Evolutionary conservation across 2,888 invertebrate species (phyloP).

Genomic region (Patella ulyssiponensis): DNA sequence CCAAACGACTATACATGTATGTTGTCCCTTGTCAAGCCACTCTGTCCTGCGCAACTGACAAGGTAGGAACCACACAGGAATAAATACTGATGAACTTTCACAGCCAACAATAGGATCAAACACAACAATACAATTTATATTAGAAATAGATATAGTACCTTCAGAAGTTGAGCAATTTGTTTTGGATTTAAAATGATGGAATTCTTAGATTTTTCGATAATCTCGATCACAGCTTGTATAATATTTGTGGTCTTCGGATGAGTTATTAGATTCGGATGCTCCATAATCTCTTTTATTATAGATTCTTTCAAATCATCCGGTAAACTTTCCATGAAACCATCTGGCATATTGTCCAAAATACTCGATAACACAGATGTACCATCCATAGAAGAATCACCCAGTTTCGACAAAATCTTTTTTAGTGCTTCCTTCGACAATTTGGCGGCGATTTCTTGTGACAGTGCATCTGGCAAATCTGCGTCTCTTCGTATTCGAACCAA

Average conservation of each 20-base stretch:
- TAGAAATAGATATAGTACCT: constrained; percentile 38
- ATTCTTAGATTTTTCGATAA: constrained; percentile 24
- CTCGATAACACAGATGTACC: neutral
- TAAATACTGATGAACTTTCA: no score
- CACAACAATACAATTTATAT: no score
- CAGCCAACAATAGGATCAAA: accelerated
- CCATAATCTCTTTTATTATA: constrained; percentile 10
- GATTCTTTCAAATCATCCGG: neutral
- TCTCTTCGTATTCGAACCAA: constrained; percentile 28
- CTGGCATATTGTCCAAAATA: constrained; percentile 11
- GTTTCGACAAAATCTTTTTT: constrained; percentile 18
- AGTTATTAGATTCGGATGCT: constrained; percentile 3
- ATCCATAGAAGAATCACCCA: neutral
- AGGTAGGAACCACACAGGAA: no score
- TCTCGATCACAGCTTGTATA: constrained; percentile 32
- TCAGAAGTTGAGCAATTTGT: constrained; percentile 49
- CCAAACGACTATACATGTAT: no score
- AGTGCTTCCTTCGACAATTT: constrained; percentile 12
- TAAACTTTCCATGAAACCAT: neutral
- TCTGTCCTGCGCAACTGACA: no score
- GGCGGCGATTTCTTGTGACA: constrained; percentile 20
- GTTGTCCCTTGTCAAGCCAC: no score
- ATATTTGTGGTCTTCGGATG: constrained; percentile 22
- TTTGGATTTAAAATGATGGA: constrained; percentile 38
- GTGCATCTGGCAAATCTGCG: constrained; percentile 12